Evolutionary conservation across 1,140 invertebrate species (phyloP).

Genomic region (Campodea augens): DNA sequence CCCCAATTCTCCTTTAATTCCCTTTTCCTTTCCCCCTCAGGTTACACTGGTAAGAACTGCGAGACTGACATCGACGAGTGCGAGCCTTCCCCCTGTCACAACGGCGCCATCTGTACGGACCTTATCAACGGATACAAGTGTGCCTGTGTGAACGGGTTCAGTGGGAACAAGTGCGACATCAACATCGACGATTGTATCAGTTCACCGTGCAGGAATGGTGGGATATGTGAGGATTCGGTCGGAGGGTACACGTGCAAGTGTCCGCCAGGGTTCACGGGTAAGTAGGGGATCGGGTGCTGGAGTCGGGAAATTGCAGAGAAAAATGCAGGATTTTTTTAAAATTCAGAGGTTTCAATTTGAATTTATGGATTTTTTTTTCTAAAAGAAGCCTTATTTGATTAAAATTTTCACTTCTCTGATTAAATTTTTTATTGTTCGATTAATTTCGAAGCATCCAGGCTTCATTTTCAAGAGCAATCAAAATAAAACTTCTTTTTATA

Average conservation of each 20-base stretch:
- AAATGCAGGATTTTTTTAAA: too few species aligned
- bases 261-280: conserved; percentile 64
- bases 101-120: conserved; percentile 66
- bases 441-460: too few species aligned
- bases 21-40: too few species aligned
- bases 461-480: too few species aligned
- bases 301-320: too few species aligned
- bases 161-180: conserved; percentile 61
- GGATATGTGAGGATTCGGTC: conserved; percentile 66
- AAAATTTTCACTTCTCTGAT: too few species aligned
- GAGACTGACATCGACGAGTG: conserved; percentile 85
- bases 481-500: too few species aligned
- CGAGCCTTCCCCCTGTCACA: conserved; percentile 64
- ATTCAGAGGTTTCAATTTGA: too few species aligned
- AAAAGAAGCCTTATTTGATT: too few species aligned
- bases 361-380: not conserved
- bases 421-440: too few species aligned
- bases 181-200: conserved; percentile 81
- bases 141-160: conserved; percentile 65
- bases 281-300: too few species aligned
- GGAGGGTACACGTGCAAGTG: conserved; percentile 70
- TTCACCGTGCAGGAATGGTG: conserved; percentile 65
- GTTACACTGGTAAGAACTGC: conserved; percentile 76
- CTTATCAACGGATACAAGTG: conserved; percentile 72
- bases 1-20: too few species aligned